Conservation (phyloP, 2,113 vertebrate genomes). For the Naja naja region DNA sequence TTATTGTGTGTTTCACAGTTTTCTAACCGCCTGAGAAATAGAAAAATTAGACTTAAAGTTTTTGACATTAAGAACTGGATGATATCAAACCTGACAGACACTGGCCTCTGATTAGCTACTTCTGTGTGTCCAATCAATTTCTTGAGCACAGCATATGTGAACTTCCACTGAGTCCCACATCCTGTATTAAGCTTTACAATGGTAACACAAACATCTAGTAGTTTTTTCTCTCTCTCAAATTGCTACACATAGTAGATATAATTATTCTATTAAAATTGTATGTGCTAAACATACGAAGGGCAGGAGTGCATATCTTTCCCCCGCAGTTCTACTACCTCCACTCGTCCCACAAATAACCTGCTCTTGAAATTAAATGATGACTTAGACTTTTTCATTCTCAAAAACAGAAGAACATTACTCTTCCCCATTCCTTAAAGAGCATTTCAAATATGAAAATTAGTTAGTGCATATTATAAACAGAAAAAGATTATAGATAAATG, state of each 20-base stretch:
- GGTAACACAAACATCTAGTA: neutral
- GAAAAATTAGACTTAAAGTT: neutral
- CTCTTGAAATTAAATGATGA: neutral
- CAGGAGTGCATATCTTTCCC: neutral
- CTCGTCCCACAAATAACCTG: neutral
- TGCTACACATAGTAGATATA: neutral
- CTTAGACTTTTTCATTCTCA: neutral
- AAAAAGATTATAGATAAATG: neutral
- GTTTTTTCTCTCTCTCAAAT: neutral
- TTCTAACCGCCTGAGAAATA: neutral
- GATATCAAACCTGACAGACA: neutral
- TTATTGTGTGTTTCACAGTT: neutral
- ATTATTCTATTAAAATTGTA: neutral
- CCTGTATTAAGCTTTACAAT: neutral
- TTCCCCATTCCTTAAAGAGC: neutral
- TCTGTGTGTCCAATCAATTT: neutral
- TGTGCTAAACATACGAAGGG: neutral
- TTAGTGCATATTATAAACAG: neutral
- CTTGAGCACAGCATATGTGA: neutral
- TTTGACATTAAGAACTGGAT: neutral
- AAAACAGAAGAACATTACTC: neutral
- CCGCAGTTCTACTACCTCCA: neutral
- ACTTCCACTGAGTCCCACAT: neutral
- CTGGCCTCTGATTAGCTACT: neutral
- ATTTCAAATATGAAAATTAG: neutral